phyloP scores from a whole-genome alignment of 1,140 invertebrate species.

The Drosophila ironensis region DNA sequence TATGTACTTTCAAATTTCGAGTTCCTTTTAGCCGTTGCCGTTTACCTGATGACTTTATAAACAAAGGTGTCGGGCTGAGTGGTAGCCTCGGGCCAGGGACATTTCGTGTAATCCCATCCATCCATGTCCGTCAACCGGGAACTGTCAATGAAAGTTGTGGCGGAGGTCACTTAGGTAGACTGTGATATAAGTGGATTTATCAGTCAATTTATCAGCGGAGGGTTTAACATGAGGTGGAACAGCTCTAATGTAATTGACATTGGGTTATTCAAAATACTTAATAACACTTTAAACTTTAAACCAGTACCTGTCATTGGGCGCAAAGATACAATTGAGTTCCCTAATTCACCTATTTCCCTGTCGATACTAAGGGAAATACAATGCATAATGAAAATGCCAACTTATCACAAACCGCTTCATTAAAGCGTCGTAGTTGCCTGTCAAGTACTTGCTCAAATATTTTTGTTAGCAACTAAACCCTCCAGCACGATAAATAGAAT shows the following conservation, averaged over 20 bases:
- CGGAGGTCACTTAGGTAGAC: too few relatives aligned
- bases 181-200: too few relatives aligned
- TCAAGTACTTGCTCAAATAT: not conserved
- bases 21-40: constrained; percentile 1
- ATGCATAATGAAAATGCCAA: too few relatives aligned
- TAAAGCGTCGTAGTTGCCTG: not conserved
- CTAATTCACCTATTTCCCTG: too few relatives aligned
- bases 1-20: not conserved
- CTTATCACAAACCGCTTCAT: not conserved
- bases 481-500: not conserved
- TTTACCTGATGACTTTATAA: constrained; percentile 26
- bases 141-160: constrained; percentile 10
- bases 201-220: too few relatives aligned
- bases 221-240: too few relatives aligned
- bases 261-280: too few relatives aligned
- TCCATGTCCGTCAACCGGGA: constrained; percentile 18
- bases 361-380: not conserved
- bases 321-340: too few relatives aligned
- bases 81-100: not conserved
- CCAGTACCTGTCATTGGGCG: too few relatives aligned
- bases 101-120: constrained; percentile 27
- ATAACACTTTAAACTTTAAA: too few relatives aligned
- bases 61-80: constrained; percentile 1
- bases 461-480: not conserved
- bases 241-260: too few relatives aligned